Conservation (phyloP, 2,888 invertebrate genomes). For the Leptinotarsa haldemani region DNA sequence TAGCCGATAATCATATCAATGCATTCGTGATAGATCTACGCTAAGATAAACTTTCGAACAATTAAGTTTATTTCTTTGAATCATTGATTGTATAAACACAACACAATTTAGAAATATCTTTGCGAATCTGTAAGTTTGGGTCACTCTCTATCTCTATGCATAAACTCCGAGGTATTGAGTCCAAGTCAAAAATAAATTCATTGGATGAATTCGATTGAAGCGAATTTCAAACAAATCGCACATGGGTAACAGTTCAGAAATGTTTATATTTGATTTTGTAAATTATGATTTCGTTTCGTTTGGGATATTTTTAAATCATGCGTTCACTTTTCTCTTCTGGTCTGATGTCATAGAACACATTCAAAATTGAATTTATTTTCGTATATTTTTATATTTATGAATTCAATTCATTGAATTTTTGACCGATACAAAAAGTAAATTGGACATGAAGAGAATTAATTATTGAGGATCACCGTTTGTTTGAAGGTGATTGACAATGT, state of each 20-base stretch:
- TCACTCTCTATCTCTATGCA: background rate
- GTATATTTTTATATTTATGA: slow-evolving; percentile 3
- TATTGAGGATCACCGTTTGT: too few species aligned
- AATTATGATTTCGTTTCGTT: slow-evolving; percentile 25
- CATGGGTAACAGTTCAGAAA: slow-evolving; percentile 14
- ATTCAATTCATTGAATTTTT: too few species aligned
- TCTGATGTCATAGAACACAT: slow-evolving; percentile 18
- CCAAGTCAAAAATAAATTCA: slow-evolving; percentile 23
- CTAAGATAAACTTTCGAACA: too few species aligned
- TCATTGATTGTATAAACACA: too few species aligned
- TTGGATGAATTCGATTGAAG: slow-evolving; percentile 5
- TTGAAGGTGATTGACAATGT: too few species aligned
- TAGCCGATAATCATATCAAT: too few species aligned
- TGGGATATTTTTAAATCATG: slow-evolving; percentile 22
- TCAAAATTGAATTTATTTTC: background rate
- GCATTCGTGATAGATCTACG: too few species aligned
- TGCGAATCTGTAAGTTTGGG: background rate
- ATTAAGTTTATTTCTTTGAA: too few species aligned
- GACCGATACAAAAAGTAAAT: too few species aligned
- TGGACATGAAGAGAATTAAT: too few species aligned
- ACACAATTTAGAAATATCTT: too few species aligned
- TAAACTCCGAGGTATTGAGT: background rate
- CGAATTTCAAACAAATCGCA: slow-evolving; percentile 17
- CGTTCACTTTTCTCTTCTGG: slow-evolving; percentile 2
- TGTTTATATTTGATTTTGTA: slow-evolving; percentile 23